Conservation (phyloP, 2,113 vertebrate genomes). For the Antigone vipio region DNA sequence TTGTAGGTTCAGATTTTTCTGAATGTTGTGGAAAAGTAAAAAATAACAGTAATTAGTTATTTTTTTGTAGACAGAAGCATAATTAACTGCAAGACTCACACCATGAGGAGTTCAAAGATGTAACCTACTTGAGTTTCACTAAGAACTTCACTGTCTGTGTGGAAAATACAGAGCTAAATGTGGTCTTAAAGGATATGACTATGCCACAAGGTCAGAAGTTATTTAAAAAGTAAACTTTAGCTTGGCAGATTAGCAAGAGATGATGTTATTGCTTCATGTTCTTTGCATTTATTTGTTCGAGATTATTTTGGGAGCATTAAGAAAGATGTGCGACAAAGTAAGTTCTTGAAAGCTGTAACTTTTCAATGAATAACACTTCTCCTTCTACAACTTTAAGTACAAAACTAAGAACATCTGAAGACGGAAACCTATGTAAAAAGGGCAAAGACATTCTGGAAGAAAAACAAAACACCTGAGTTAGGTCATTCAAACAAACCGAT, state of each 20-base stretch:
- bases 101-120: background rate
- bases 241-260: background rate
- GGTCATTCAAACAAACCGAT: background rate
- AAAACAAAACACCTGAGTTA: background rate
- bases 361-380: background rate
- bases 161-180: background rate
- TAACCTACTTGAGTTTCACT: background rate
- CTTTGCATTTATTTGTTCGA: background rate
- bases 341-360: background rate
- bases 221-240: background rate
- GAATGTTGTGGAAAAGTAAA: background rate
- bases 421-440: background rate
- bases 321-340: background rate
- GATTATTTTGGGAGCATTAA: background rate
- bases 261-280: background rate
- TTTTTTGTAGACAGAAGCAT: background rate
- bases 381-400: background rate
- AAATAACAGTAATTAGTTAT: background rate
- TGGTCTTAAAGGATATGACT: background rate
- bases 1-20: background rate
- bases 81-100: background rate
- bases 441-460: background rate
- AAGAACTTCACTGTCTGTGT: background rate
- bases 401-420: background rate
- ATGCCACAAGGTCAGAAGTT: background rate